A percentile compares a stretch with the other conserved stretches of the same genome.
Evolutionary conservation across 2,888 invertebrate species (phyloP).

Genomic region (Pollenia labialis): DNA sequence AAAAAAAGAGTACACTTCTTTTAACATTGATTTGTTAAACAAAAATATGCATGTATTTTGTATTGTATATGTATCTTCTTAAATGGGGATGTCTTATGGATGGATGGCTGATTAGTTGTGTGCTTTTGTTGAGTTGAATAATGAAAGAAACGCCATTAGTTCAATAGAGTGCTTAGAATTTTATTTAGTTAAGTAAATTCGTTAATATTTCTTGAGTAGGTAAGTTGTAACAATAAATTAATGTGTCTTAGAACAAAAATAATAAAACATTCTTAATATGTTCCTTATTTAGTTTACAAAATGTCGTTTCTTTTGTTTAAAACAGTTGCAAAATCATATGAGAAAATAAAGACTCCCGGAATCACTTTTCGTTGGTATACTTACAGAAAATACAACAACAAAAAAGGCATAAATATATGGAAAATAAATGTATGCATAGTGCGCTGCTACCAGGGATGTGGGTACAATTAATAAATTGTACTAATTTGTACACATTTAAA

Average conservation of each 20-base stretch:
- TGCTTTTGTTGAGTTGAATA: constrained; percentile 57
- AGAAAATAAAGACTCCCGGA: constrained; percentile 50
- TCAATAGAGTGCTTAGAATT: constrained; percentile 47
- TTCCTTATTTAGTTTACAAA: not conserved
- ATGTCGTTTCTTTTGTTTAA: not conserved
- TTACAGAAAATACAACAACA: constrained; percentile 48
- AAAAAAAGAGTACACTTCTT: constrained; percentile 51
- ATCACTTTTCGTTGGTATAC: constrained; percentile 67
- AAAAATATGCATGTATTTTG: constrained; percentile 25
- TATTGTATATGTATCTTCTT: constrained; percentile 41
- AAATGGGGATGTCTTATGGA: constrained; percentile 55
- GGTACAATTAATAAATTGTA: not conserved
- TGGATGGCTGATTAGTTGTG: constrained; percentile 40
- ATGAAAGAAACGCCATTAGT: constrained; percentile 66
- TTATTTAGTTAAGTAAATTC: constrained; percentile 32
- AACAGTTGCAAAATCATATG: constrained; percentile 23
- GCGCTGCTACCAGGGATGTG: constrained; percentile 3
- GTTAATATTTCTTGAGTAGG: constrained; percentile 31
- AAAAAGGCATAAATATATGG: constrained; percentile 17
- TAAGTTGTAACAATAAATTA: constrained; percentile 4
- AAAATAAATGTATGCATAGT: constrained; percentile 49
- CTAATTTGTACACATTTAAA: not conserved
- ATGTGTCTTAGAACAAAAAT: not conserved
- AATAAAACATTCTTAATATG: not conserved
- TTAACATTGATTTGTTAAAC: constrained; percentile 14